phyloP scores from a whole-genome alignment of 2,888 invertebrate species.

The Dasysyrphus albostriatus region DNA sequence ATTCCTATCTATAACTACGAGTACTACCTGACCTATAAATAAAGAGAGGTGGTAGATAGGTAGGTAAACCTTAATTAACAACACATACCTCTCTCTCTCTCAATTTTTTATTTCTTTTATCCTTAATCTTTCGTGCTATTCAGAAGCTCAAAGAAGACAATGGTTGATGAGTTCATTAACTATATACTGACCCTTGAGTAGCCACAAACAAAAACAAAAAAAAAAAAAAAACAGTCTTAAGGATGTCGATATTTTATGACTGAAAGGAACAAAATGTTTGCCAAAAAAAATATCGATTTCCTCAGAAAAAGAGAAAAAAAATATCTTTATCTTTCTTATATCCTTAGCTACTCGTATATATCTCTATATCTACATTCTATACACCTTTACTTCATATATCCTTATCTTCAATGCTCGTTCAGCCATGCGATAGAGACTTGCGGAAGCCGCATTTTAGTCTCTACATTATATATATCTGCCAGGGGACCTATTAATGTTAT shows the following conservation, averaged over 20 bases:
- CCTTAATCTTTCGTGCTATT: not conserved
- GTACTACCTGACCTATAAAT: too few relatives aligned
- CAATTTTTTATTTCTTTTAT: conserved; percentile 12
- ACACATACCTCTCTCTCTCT: not conserved
- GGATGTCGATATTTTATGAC: conserved; percentile 45
- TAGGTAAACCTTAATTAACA: conserved; percentile 44
- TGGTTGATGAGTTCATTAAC: conserved; percentile 42
- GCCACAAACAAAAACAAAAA: not conserved
- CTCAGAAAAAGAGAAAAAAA: not conserved
- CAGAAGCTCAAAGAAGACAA: not conserved
- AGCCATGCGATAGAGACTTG: conserved; percentile 28
- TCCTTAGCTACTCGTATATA: not conserved
- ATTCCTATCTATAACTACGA: not conserved
- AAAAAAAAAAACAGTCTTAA: conserved; percentile 3
- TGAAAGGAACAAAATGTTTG: conserved; percentile 5
- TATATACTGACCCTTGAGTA: conserved; percentile 28
- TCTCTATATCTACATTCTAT: not conserved
- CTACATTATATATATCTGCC: conserved; percentile 6
- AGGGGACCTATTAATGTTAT: conserved; percentile 70
- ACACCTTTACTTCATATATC: not conserved
- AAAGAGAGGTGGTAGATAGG: not conserved
- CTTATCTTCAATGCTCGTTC: conserved; percentile 26
- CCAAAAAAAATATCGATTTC: conserved; percentile 44
- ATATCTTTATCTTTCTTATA: not conserved
- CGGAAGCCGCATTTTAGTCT: conserved; percentile 29